Conservation (phyloP, 1,140 invertebrate species). For the Nilaparvata lugens region DNA sequence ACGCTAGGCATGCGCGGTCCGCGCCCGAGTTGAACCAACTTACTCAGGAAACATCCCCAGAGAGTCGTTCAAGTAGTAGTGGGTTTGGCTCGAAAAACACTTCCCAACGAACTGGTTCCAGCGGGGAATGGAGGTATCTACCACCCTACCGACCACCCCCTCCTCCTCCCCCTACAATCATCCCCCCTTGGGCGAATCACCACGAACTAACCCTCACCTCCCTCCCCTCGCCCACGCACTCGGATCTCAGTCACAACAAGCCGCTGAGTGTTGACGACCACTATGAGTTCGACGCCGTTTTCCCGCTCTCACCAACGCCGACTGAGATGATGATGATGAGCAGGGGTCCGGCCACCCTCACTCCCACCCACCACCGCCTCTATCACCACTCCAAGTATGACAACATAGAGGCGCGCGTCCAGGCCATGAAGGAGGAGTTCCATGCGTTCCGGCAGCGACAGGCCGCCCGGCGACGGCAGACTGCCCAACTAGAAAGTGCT, state of each 20-base stretch:
- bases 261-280: constrained; percentile 84
- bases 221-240: constrained; percentile 39
- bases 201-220: constrained; percentile 22
- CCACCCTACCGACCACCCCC: constrained; percentile 63
- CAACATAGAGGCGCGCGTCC: constrained; percentile 81
- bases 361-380: constrained; percentile 46
- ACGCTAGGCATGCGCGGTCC: constrained; percentile 51
- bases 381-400: constrained; percentile 52
- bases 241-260: constrained; percentile 30
- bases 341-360: background rate
- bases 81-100: constrained; percentile 88
- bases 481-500: constrained; percentile 62
- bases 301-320: constrained; percentile 63
- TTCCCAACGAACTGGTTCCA: constrained; percentile 63
- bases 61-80: constrained; percentile 76
- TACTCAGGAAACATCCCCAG: constrained; percentile 64
- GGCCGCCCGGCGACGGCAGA: constrained; percentile 53
- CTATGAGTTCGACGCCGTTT: constrained; percentile 83
- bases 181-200: constrained; percentile 19
- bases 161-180: constrained; percentile 36
- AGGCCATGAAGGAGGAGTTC: constrained; percentile 93
- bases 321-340: constrained; percentile 43
- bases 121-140: constrained; percentile 52
- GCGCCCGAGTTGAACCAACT: constrained; percentile 50
- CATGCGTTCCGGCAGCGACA: constrained; percentile 83